Evolutionary conservation across 2,888 invertebrate genomes (phyloP), one percentile per base, ranked within the genome.

Genomic region (Lithophane semibrunnea): DNA sequence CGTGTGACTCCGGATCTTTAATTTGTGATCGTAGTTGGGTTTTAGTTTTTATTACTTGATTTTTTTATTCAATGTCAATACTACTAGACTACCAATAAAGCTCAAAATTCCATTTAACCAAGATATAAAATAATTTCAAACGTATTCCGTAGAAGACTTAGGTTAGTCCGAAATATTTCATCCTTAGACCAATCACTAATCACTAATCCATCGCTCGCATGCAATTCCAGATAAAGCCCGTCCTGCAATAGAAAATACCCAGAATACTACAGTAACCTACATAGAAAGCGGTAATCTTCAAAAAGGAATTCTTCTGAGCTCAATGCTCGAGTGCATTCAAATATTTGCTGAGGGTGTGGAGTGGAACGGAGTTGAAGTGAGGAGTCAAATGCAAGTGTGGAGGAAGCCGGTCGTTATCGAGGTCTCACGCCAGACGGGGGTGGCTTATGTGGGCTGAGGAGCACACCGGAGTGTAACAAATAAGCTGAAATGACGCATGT

Each of bases 371-470:
- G 82, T 69, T 75, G 78, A 74, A 87, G 87, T 82, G 77, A 84
- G 78, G 79, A 87, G 84, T 87, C 87, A 87, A 86, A 87, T 84
- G 87, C 87, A 87, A 83, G 80, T 81, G 76, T 63, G 80, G 76
- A 78, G 79, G 79, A 82, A 84, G 84, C 76, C 84, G 69, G 84
- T 87, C 87, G 87, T 87, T 87, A 87, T 87, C 87, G 86, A 75
- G 84, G 87, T 84, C 76, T 84, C 84, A 70, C 80, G 84, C 76
- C 83, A 86, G 82, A 61, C 65, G 72, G 68, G 65, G 79, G 78
- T 60, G 76, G 86, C 86, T 86, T 87, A 87, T 67, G 24, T 42
- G 42, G 49, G 71, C 8, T 0, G 44, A 9, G 5, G 7, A 16
- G 47, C 37, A 80, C 83, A 87, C 79, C 75, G 66, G 10, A 61